Evolutionary conservation across 2,113 vertebrate species (phyloP), one percentile per base, ranked within the genome.

Genomic region (Panthera uncia): DNA sequence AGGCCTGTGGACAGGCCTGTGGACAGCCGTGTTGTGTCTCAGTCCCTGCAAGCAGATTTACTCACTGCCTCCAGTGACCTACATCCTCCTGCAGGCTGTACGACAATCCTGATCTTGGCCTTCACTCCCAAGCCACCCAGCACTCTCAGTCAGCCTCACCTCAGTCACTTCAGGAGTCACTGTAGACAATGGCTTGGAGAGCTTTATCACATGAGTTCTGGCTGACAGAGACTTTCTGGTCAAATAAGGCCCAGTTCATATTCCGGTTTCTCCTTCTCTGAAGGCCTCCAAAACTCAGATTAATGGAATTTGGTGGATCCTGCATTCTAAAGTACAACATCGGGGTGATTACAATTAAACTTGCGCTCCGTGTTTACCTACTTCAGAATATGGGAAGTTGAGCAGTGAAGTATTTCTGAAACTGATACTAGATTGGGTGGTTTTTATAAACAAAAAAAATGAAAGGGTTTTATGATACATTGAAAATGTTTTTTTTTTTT

Each of bases 401-500:
- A 91, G n/a, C 48, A 45, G 38, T 18, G 3, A 52, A 31, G 3
- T 48, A 80, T 86, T 94, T 92, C 73, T 80, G 48, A 87, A 74
- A 79, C 19, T 87, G 9, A 33, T 86, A 36, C 8, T 52, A 82
- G 23, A 73, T n/a, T 9, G 12, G 33, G 73, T 88, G 13, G 29
- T 94, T 89, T 79, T 61, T 45, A 89, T 79, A 80, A 68, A 23
- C 1, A 89, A 23, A 92, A 92, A 57, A 91, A 80, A 68, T 33
- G 27, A 71, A 73, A 89, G 12, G n/a, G 63, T 14, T 95, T 78
- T 68, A 29, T 82, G 57, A 65, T 69, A 52, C 19, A 87, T 69
- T 86, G 16, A 92, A 63, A 93, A 73, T 31, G 25, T 66, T 83
- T 94, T 80, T 76, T n/a, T n/a, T n/a, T n/a, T n/a, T n/a, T n/a